These are phyloP conservation scores for Mya arenaria DNA, from an alignment of 1,140 invertebrate genomes.

Conservation along the genomic window DNA sequence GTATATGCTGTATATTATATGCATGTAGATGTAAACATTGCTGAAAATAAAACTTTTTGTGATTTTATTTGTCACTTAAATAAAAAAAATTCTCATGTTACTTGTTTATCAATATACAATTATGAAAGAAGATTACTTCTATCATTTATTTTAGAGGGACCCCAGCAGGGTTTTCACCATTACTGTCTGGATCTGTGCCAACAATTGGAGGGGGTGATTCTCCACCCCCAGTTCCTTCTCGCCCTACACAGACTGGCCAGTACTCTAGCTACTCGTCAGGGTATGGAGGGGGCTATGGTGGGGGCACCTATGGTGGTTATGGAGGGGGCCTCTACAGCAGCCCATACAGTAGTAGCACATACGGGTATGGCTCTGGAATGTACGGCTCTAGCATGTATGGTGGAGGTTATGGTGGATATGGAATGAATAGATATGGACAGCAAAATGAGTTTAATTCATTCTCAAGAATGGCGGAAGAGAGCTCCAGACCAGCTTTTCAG, in stretches of 20 bases:
- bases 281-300: constrained; percentile 16
- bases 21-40: too few species aligned
- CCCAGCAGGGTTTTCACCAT: too few species aligned
- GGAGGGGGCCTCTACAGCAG: constrained; percentile 55
- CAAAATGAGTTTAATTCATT: constrained; percentile 84
- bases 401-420: constrained; percentile 68
- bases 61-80: too few species aligned
- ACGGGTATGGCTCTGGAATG: constrained; percentile 61
- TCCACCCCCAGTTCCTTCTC: constrained; percentile 70
- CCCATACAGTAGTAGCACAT: constrained; percentile 58
- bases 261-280: constrained; percentile 12
- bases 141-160: too few species aligned
- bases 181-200: constrained; percentile 20
- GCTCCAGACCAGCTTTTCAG: constrained; percentile 94
- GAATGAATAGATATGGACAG: constrained; percentile 77
- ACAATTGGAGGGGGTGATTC: constrained; percentile 51
- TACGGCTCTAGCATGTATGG: constrained; percentile 72
- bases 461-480: constrained; percentile 94
- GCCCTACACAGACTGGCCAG: constrained; percentile 51
- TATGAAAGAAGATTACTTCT: too few species aligned
- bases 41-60: too few species aligned
- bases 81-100: too few species aligned
- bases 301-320: constrained; percentile 57
- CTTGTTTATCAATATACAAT: too few species aligned
- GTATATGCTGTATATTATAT: too few species aligned